These are phyloP conservation scores for Chelon labrosus DNA, from an alignment of 2,797 vertebrate species.

Conservation along the genomic window DNA sequence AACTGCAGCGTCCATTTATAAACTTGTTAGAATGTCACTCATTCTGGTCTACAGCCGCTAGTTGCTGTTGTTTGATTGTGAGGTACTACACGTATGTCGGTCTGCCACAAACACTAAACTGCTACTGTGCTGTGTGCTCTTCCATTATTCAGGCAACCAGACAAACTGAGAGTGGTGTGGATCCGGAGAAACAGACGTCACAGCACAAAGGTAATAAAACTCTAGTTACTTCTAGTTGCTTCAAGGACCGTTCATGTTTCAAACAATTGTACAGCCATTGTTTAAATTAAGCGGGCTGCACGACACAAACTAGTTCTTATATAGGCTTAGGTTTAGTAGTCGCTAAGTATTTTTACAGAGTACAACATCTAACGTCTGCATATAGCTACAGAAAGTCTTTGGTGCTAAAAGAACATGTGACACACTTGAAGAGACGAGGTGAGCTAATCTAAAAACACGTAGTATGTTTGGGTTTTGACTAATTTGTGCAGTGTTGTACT, in stretches of 20 bases:
- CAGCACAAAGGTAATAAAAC: conserved; percentile 87
- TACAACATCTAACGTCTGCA: no score
- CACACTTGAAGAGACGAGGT: no score
- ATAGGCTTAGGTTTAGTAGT: no score
- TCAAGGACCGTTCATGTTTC: no score
- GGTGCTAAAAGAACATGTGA: no score
- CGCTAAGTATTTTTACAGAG: no score
- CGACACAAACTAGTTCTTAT: no score
- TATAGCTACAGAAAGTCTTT: no score
- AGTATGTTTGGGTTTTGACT: no score
- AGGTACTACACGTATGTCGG: not conserved
- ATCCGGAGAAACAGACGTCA: conserved; percentile 89
- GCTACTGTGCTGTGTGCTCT: not conserved
- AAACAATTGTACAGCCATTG: not conserved
- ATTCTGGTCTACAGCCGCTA: not conserved
- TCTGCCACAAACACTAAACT: not conserved
- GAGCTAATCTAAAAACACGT: no score
- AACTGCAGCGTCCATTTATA: no score
- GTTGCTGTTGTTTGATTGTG: not conserved
- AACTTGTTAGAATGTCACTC: not conserved
- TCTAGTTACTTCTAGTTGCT: not conserved
- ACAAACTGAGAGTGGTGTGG: conserved; percentile 93
- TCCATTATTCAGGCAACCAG: conserved; percentile 89
- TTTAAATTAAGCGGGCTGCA: not conserved
- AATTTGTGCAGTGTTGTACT: no score